Conservation (phyloP, 2,888 invertebrate species). For the Stenodema calcarata region DNA sequence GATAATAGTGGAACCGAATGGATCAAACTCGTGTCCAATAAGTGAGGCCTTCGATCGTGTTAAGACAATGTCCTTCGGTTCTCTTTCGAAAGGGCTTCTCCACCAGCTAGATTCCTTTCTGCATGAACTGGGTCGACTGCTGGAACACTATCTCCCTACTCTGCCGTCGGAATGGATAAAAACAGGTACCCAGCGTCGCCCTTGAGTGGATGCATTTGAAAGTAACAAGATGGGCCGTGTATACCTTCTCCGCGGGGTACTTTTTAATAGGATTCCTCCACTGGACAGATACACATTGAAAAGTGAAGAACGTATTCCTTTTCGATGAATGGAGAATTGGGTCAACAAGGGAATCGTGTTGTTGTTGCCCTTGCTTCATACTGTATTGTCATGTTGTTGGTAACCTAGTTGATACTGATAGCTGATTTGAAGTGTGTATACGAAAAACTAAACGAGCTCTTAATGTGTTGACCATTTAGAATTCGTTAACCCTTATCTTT, state of each 20-base stretch:
- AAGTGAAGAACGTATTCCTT: background rate
- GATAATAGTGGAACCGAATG: too few species aligned
- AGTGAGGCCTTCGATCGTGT: background rate
- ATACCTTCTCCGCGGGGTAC: background rate
- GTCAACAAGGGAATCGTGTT: background rate
- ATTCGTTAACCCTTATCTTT: background rate
- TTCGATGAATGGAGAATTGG: background rate
- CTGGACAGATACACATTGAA: background rate
- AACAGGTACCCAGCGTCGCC: background rate
- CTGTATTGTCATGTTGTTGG: background rate
- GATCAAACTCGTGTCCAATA: too few species aligned
- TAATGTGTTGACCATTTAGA: background rate
- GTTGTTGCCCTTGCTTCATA: background rate
- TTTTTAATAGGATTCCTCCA: background rate
- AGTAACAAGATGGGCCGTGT: background rate
- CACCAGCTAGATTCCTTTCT: background rate
- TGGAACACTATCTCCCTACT: background rate
- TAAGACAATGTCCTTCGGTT: background rate
- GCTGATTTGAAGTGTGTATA: background rate
- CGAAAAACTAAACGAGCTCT: background rate
- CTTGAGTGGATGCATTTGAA: background rate
- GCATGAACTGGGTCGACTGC: background rate
- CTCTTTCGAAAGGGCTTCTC: background rate
- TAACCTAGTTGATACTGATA: background rate
- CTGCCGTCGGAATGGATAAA: background rate